Evolutionary conservation across 92 coral and sea anemone genomes (phyloP).

Genomic region (Paragorgia papillata): DNA sequence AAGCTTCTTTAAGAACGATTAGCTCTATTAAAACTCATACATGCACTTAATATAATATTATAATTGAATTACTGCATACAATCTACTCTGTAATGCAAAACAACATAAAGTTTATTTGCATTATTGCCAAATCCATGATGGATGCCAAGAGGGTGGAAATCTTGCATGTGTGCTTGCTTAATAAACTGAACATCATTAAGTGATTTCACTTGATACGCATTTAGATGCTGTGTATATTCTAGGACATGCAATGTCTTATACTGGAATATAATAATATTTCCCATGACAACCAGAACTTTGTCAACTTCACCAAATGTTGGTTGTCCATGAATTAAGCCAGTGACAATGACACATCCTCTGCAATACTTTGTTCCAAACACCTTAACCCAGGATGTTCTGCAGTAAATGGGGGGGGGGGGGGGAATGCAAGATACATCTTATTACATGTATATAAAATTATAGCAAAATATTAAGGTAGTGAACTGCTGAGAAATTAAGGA

Average conservation of each 20-base stretch:
- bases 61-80: slow-evolving; percentile 25
- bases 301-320: slow-evolving; percentile 47
- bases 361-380: background rate
- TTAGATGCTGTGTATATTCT: too few species aligned
- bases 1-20: too few species aligned
- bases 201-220: slow-evolving; percentile 7
- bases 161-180: slow-evolving; percentile 38
- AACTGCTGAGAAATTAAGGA: background rate
- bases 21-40: too few species aligned
- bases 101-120: slow-evolving; percentile 40
- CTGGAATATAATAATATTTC: slow-evolving; percentile 38
- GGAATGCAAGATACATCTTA: background rate
- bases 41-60: too few species aligned
- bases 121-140: slow-evolving; percentile 48
- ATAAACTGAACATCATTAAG: slow-evolving; percentile 27
- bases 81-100: slow-evolving; percentile 48
- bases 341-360: slow-evolving; percentile 41
- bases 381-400: slow-evolving; percentile 51
- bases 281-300: slow-evolving; percentile 41
- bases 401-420: background rate
- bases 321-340: slow-evolving; percentile 50
- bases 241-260: too few species aligned
- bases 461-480: too few species aligned
- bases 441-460: background rate
- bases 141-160: slow-evolving; percentile 51